Conservation (phyloP, 2,113 vertebrate genomes). For the Porphyrio hochstetteri region DNA sequence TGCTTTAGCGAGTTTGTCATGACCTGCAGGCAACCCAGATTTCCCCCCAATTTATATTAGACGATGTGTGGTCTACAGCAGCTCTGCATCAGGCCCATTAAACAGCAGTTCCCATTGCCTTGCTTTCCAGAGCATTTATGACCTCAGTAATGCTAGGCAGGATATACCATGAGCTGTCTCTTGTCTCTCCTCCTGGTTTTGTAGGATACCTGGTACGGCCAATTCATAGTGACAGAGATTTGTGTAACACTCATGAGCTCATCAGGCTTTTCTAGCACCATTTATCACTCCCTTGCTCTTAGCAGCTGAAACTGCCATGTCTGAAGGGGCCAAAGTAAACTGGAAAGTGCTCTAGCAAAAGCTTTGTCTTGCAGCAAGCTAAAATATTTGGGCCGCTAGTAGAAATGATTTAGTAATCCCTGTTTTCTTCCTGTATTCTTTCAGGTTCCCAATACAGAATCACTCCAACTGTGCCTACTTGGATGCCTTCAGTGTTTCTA, state of each 20-base stretch:
- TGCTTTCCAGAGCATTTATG: neutral
- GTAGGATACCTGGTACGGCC: neutral
- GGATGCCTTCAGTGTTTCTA: neutral
- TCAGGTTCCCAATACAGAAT: neutral
- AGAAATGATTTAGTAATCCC: neutral
- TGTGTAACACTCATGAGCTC: neutral
- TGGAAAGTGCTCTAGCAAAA: neutral
- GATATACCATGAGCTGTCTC: neutral
- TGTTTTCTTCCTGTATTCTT: neutral
- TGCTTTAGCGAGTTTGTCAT: neutral
- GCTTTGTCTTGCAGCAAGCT: neutral
- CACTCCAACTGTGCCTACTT: neutral
- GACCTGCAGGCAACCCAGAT: neutral
- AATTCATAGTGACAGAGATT: fast-evolving
- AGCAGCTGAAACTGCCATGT: neutral
- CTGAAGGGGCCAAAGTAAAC: neutral
- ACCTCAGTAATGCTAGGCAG: neutral
- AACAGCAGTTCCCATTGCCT: neutral
- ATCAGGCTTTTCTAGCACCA: neutral
- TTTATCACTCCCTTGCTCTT: neutral
- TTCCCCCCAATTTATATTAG: neutral
- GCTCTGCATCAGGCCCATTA: neutral
- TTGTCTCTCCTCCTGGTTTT: neutral
- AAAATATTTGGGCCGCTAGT: neutral
- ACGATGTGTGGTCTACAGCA: neutral